phyloP scores from a whole-genome alignment of 2,113 vertebrate genomes.

The Arothron firmamentum region DNA sequence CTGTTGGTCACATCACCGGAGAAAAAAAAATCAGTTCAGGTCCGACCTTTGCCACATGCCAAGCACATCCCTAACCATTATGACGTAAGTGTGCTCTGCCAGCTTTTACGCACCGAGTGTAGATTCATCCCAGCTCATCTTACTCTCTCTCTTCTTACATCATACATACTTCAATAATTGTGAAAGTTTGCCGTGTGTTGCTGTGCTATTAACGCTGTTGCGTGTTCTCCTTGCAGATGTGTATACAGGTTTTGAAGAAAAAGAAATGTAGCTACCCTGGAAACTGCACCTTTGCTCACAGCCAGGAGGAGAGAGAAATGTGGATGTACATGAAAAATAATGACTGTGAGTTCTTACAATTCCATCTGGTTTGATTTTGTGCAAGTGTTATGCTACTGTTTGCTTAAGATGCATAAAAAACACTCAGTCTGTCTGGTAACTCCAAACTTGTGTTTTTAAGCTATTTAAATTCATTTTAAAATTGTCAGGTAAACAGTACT shows the following conservation, averaged over 20 bases:
- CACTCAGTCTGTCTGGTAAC: not conserved
- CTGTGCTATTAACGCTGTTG: not conserved
- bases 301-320: constrained; percentile 90
- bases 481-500: not conserved
- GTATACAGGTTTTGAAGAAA: constrained; percentile 84
- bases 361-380: not conserved
- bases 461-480: too few species aligned
- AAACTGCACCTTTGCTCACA: constrained; percentile 92
- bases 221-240: constrained; percentile 76
- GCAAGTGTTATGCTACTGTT: not conserved
- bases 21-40: constrained; percentile 89
- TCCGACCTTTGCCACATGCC: constrained; percentile 86
- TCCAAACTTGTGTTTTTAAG: too few species aligned
- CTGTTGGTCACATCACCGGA: constrained; percentile 88
- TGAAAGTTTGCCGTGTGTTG: not conserved
- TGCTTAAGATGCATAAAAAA: not conserved
- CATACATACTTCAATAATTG: too few species aligned
- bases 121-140: not conserved
- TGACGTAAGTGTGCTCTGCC: constrained; percentile 75
- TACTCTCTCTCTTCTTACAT: too few species aligned
- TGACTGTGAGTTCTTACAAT: constrained; percentile 78
- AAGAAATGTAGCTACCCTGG: constrained; percentile 87
- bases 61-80: constrained; percentile 87
- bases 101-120: not conserved
- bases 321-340: constrained; percentile 99